Conservation (phyloP, 2,113 vertebrate species). For the Barbus barbus region DNA sequence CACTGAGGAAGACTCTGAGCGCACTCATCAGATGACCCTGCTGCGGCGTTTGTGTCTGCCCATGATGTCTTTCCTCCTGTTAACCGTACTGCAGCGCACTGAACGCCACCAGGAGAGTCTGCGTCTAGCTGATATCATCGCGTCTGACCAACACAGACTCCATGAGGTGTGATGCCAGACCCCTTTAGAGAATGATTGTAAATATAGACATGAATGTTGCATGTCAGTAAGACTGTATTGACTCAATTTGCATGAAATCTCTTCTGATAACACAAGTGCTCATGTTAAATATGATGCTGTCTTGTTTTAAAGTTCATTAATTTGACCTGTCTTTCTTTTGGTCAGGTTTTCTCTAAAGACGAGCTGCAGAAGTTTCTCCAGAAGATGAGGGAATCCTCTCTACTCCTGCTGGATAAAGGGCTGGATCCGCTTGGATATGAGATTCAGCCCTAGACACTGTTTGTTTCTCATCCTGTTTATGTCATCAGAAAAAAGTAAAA, state of each 20-base stretch:
- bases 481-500: background rate
- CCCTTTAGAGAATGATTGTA: background rate
- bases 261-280: too few species aligned
- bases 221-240: too few species aligned
- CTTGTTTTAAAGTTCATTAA: too few species aligned
- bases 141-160: constrained; percentile 89
- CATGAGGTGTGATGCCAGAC: constrained; percentile 77
- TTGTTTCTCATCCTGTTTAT: background rate
- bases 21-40: constrained; percentile 85
- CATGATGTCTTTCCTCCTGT: constrained; percentile 87
- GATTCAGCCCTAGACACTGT: constrained; percentile 72
- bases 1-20: constrained; percentile 83
- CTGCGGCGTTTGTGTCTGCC: constrained; percentile 90
- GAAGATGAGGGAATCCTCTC: constrained; percentile 84
- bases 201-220: background rate
- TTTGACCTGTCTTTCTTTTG: constrained; percentile 1
- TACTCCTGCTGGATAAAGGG: constrained; percentile 83
- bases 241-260: too few species aligned
- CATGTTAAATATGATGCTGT: background rate
- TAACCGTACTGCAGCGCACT: constrained; percentile 88
- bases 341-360: constrained; percentile 86
- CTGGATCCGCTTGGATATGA: constrained; percentile 87
- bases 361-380: constrained; percentile 82
- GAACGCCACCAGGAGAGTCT: constrained; percentile 91
- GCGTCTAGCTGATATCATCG: constrained; percentile 87